These are phyloP conservation scores for Papilio glaucus DNA, from an alignment of 1,140 invertebrate species.

Conservation along the genomic window DNA sequence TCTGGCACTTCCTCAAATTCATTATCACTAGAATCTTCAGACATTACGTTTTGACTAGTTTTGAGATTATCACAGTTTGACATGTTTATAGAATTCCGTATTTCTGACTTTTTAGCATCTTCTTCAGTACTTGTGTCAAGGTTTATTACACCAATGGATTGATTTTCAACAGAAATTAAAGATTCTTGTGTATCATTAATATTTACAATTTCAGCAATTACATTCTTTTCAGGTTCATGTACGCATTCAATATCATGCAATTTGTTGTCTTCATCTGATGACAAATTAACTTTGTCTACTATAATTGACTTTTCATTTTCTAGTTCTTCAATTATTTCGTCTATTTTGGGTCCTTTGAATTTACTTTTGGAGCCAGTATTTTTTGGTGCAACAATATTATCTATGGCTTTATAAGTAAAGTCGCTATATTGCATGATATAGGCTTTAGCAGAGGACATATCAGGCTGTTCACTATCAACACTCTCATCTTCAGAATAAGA, in stretches of 20 bases:
- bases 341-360: conserved; percentile 56
- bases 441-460: conserved; percentile 78
- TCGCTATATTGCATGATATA: conserved; percentile 91
- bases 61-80: conserved; percentile 25
- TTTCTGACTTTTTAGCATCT: conserved; percentile 40
- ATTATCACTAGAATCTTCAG: conserved; percentile 75
- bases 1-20: conserved; percentile 85
- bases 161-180: conserved; percentile 60
- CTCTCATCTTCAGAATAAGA: conserved; percentile 62
- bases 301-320: conserved; percentile 69
- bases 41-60: conserved; percentile 42
- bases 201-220: conserved; percentile 39
- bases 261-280: conserved; percentile 62
- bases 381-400: conserved; percentile 80
- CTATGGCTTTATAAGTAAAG: conserved; percentile 88
- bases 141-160: conserved; percentile 49
- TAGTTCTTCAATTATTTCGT: conserved; percentile 72
- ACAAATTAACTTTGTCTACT: conserved; percentile 60
- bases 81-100: conserved; percentile 48
- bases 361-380: conserved; percentile 61
- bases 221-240: conserved; percentile 43
- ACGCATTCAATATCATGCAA: conserved; percentile 16
- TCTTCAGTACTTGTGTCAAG: conserved; percentile 63
- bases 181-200: conserved; percentile 59
- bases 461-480: conserved; percentile 60